Conservation (phyloP, 2,888 invertebrate species). For the Eupithecia insigniata region DNA sequence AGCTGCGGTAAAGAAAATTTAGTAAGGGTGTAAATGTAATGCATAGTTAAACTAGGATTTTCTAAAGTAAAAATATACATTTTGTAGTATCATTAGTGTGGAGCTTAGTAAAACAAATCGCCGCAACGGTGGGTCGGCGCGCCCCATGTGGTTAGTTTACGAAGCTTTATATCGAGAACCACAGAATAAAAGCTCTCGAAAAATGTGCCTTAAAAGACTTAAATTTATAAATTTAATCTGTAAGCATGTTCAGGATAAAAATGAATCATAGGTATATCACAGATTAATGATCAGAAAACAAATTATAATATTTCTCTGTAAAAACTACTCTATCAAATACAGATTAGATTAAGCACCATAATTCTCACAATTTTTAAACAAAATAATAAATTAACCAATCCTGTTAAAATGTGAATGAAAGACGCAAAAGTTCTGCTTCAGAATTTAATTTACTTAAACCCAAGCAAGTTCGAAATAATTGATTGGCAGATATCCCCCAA, state of each 20-base stretch:
- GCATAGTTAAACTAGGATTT: slow-evolving; percentile 10
- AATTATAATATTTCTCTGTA: background rate
- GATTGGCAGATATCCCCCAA: slow-evolving; percentile 6
- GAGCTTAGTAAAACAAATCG: slow-evolving; percentile 37
- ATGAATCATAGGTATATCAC: slow-evolving; percentile 24
- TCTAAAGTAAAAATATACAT: slow-evolving; percentile 16
- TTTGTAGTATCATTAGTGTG: slow-evolving; percentile 25
- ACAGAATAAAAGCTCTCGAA: background rate
- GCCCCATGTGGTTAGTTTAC: background rate
- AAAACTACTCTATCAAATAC: slow-evolving; percentile 7
- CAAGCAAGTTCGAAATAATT: background rate
- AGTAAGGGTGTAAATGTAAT: slow-evolving; percentile 1
- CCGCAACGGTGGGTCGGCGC: background rate
- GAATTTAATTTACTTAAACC: slow-evolving; percentile 2
- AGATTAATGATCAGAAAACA: slow-evolving; percentile 22
- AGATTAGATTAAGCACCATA: slow-evolving; percentile 28
- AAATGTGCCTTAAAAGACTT: background rate
- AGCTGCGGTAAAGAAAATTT: background rate
- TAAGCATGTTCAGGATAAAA: background rate
- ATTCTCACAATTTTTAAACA: background rate
- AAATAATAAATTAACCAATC: background rate
- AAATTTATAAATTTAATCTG: background rate
- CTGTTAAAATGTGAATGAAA: background rate
- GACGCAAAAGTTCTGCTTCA: background rate
- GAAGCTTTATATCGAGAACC: slow-evolving; percentile 5